Percentiles rank a stretch among this genome's conserved stretches.
Evolutionary conservation across 2,888 invertebrate genomes (phyloP).

Genomic region (Coronaproctus castanopsis): DNA sequence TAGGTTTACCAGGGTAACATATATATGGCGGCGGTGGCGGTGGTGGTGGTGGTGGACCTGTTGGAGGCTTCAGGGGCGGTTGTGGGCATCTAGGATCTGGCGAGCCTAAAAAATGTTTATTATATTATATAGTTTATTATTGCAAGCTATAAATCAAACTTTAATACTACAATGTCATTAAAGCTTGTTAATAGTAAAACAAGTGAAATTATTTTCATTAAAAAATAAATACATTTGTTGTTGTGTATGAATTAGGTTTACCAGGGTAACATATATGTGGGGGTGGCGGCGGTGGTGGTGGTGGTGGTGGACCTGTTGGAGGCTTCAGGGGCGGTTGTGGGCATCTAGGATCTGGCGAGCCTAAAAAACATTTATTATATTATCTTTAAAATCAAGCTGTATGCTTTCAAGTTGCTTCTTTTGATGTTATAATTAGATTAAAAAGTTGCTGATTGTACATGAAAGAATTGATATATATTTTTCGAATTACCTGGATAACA

Average conservation of each 20-base stretch:
- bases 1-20: constrained; percentile 24
- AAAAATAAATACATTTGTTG: no score
- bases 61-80: constrained; percentile 22
- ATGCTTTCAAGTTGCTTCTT: no score
- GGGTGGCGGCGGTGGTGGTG: constrained; percentile 9
- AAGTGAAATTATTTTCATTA: no score
- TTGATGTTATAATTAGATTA: no score
- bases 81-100: constrained; percentile 25
- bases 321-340: constrained; percentile 20
- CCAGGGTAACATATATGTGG: constrained; percentile 20
- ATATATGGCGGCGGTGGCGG: constrained; percentile 20
- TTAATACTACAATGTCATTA: constrained; percentile 25
- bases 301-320: constrained; percentile 15
- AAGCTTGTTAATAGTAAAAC: no score
- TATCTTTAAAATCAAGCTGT: no score
- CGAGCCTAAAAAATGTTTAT: constrained; percentile 22
- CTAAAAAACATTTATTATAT: constrained; percentile 26
- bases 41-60: constrained; percentile 10
- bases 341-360: constrained; percentile 25
- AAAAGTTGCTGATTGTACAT: no score
- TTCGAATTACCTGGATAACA: constrained; percentile 21
- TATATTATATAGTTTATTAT: no score
- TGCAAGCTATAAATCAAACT: no score
- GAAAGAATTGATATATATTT: no score
- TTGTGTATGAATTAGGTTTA: no score